Evolutionary conservation across 2,797 vertebrate genomes (phyloP).

Genomic region (Tympanoctomys barrerae): DNA sequence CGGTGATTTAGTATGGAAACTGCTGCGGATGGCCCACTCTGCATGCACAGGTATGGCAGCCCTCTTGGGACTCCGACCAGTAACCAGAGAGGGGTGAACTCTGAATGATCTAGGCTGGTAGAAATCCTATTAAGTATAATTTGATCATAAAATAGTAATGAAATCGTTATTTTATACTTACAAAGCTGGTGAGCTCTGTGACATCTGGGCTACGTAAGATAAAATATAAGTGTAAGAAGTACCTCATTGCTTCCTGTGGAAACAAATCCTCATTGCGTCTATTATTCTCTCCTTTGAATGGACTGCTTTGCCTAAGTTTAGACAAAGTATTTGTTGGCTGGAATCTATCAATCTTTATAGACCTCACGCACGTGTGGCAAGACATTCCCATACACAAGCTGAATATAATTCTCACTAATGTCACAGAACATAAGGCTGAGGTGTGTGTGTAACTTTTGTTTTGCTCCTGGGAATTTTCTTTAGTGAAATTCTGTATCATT

Average conservation of each 20-base stretch:
- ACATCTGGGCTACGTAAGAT: background rate
- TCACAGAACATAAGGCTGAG: background rate
- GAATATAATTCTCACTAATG: background rate
- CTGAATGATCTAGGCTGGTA: background rate
- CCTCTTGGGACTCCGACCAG: background rate
- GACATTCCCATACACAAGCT: background rate
- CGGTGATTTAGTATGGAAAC: background rate
- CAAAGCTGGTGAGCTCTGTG: background rate
- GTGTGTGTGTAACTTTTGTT: background rate
- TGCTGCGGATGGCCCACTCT: background rate
- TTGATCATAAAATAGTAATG: background rate
- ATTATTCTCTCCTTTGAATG: background rate
- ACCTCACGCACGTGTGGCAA: background rate
- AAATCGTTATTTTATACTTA: slow-evolving; percentile 25
- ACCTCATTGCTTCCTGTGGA: background rate
- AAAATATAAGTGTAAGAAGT: background rate
- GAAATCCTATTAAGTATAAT: background rate
- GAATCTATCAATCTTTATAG: background rate
- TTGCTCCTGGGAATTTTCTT: background rate
- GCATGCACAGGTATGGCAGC: background rate
- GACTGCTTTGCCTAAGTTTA: background rate
- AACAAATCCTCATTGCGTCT: background rate
- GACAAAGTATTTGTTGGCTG: background rate
- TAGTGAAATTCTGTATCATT: too few species aligned
- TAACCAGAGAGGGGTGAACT: background rate